Base-by-base conservation (phyloP, 2,113 vertebrate species). In the Mobula birostris region DNA sequence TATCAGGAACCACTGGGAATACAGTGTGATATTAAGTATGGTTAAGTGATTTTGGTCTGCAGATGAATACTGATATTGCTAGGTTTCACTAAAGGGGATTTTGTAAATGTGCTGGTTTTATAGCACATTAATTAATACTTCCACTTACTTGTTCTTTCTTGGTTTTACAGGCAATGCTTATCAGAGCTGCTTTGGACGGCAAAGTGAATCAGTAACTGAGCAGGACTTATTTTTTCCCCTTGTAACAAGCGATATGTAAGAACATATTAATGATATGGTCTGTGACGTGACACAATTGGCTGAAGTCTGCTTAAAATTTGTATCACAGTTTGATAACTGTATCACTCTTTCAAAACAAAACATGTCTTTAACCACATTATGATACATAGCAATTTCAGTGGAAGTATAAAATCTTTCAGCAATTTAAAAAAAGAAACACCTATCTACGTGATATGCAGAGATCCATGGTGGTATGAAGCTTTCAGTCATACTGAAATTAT, bases 1-100 rank as follows among this genome's bases (percentile, higher is more conserved):
- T 96, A 96, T 94, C 94, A 88, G 91, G 96, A 95, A 96, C 95
- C 96, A 95, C 83, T 80, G 94, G 97, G 96, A 96, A 97, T 96
- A 97, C 17, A 94, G 80, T 87, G 94, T 87, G 94, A 95, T 95
- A 96, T 96, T 96, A 97, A 95, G 66, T 95, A 87, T 96, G 96
- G 97, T 96, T 96, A 96, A 95, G 95, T 76, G 96, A 96, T 96
- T 96, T 96, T 95, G 94, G 94, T 94, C 21, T 94, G 32, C 94
- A 95, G 94, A 95, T 94, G 91, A 87, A 21, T 76, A 32, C 79
- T 56, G 58, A 66, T 94, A 96, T 96, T 95, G 95, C 94, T 32
- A 78, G 36, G 94, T 56, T 66, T 90, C 0, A 66, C 94, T 91
- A 40, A 63, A 94, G 95, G 94, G 58, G 29, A 95, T 94, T 94